phyloP scores from a whole-genome alignment of 2,888 invertebrate species.

The Troglohyphantes excavatus region DNA sequence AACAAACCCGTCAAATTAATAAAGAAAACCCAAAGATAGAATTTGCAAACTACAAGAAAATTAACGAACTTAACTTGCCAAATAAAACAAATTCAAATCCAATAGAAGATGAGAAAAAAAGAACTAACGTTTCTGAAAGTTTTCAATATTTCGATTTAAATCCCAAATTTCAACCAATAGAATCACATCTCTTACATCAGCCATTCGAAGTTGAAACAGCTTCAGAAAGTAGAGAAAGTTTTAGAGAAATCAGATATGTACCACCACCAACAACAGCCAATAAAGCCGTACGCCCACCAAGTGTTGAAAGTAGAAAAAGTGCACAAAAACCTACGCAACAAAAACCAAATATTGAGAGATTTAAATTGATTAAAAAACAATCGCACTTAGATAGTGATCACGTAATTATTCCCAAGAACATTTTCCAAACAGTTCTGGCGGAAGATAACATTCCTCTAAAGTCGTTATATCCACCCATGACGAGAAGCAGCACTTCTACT shows the following conservation, averaged over 20 bases:
- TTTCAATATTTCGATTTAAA: background rate
- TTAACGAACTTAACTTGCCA: background rate
- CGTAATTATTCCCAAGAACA: background rate
- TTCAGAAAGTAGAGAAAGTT: slow-evolving; percentile 6
- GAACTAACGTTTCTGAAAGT: background rate
- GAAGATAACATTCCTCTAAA: background rate
- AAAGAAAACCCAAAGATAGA: background rate
- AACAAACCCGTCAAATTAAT: background rate
- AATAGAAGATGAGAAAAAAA: background rate
- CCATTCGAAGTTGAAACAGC: slow-evolving; percentile 14
- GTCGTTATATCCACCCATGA: no score
- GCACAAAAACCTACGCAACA: background rate
- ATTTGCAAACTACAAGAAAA: background rate
- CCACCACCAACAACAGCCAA: background rate
- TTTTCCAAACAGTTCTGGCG: background rate
- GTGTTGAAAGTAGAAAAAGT: background rate
- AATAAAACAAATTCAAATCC: slow-evolving; percentile 1
- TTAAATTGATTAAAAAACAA: background rate
- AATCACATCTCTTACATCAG: background rate
- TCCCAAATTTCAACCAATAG: background rate
- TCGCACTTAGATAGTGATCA: background rate
- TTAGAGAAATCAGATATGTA: slow-evolving; percentile 1
- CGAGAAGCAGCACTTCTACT: no score
- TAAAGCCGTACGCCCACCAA: background rate
- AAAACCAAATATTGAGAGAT: background rate